phyloP scores from a whole-genome alignment of 2,797 vertebrate genomes.

The Parotocinclus haroldoi region DNA sequence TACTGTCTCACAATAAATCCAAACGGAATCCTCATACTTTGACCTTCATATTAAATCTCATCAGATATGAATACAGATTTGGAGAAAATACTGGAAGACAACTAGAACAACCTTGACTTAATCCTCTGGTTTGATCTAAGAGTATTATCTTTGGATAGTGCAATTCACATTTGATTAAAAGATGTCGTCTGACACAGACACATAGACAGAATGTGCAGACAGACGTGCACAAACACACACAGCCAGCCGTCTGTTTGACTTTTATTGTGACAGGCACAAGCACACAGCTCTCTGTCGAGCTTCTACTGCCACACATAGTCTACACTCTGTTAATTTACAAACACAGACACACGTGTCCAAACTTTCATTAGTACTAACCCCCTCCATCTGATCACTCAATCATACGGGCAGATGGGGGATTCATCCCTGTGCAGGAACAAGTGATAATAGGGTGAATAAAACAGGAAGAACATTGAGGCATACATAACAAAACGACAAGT shows the following conservation, averaged over 20 bases:
- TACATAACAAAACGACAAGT: conserved; percentile 31
- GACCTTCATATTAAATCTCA: conserved; percentile 25
- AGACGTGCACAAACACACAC: no score
- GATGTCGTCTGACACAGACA: no score
- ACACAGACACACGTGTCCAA: conserved; percentile 20
- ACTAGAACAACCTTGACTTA: conserved; percentile 32
- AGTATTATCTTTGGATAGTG: conserved; percentile 42
- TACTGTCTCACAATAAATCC: no score
- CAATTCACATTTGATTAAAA: conserved; percentile 46
- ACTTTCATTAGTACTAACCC: conserved; percentile 42
- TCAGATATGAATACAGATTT: conserved; percentile 16
- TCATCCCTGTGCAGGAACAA: conserved; percentile 11
- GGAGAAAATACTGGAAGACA: neutral
- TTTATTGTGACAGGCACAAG: neutral
- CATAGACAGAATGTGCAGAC: no score
- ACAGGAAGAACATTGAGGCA: conserved; percentile 25
- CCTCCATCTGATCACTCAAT: conserved; percentile 40
- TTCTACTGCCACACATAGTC: no score
- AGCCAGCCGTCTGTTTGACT: neutral
- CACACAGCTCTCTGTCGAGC: neutral
- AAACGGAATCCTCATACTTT: no score
- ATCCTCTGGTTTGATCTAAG: conserved; percentile 40
- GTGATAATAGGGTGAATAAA: conserved; percentile 14
- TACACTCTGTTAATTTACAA: conserved; percentile 1
- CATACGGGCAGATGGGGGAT: conserved; percentile 45